phyloP scores from a whole-genome alignment of 2,113 vertebrate genomes.

The Malurus melanocephalus region DNA sequence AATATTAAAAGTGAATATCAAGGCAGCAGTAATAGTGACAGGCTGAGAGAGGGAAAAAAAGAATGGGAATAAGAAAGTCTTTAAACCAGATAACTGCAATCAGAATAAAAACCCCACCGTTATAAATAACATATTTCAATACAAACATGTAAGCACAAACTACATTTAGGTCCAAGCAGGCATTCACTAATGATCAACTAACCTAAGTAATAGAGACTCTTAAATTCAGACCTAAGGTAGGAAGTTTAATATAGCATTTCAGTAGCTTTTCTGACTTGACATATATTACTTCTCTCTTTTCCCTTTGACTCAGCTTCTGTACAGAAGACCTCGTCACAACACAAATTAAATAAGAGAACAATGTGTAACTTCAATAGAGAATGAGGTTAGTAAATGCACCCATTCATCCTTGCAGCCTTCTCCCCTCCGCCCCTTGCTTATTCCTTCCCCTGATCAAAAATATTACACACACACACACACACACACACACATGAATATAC shows the following conservation, averaged over 20 bases:
- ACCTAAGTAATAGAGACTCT: background rate
- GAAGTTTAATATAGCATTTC: background rate
- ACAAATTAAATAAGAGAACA: slow-evolving; percentile 24
- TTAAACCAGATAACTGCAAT: background rate
- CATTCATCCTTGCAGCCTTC: background rate
- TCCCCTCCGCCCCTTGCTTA: background rate
- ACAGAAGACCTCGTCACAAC: background rate
- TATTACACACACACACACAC: background rate
- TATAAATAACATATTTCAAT: background rate
- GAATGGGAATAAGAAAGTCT: background rate
- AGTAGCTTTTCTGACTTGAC: background rate
- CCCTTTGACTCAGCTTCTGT: background rate
- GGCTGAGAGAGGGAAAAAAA: background rate
- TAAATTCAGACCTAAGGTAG: background rate
- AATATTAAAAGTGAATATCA: background rate
- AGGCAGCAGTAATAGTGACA: background rate
- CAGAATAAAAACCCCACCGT: background rate
- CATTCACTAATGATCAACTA: background rate
- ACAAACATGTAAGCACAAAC: background rate
- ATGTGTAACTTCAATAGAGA: slow-evolving; percentile 5
- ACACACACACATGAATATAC: background rate
- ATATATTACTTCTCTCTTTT: background rate
- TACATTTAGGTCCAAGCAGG: background rate
- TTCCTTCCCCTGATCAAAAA: background rate
- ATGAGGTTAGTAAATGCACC: background rate